Conservation (phyloP, 2,113 vertebrate genomes). For the Hirundichthys speculiger region DNA sequence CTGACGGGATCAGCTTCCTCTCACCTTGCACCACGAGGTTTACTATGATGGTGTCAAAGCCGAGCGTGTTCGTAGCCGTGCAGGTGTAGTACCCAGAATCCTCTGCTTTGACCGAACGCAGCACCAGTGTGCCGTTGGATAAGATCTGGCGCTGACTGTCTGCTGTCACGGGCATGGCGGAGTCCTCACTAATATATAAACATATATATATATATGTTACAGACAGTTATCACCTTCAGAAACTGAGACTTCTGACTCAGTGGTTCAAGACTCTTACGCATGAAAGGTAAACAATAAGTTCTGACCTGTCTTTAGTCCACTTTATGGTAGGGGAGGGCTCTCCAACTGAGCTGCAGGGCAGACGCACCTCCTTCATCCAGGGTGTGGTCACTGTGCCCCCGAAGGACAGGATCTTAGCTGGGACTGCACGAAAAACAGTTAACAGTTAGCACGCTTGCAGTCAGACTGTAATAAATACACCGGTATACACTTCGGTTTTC, state of each 20-base stretch:
- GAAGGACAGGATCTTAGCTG: conserved; percentile 97
- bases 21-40: conserved; percentile 98
- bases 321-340: conserved; percentile 93
- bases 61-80: conserved; percentile 95
- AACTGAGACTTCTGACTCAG: no score
- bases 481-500: background rate
- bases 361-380: conserved; percentile 97
- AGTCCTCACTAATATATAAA: conserved; percentile 86
- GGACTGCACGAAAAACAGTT: conserved; percentile 78
- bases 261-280: conserved; percentile 1
- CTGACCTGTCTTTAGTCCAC: conserved; percentile 98
- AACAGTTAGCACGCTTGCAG: background rate
- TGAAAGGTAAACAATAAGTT: conserved; percentile 1
- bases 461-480: conserved; percentile 3
- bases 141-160: conserved; percentile 92
- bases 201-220: conserved; percentile 3
- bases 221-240: conserved; percentile 12
- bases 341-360: conserved; percentile 94
- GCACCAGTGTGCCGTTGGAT: conserved; percentile 90
- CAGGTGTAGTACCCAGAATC: conserved; percentile 99
- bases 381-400: conserved; percentile 97
- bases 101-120: conserved; percentile 94
- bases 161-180: conserved; percentile 88
- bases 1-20: conserved; percentile 10
- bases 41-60: conserved; percentile 97